Evolutionary conservation across 2,113 vertebrate genomes (phyloP).

Genomic region (Nematolebias whitei): DNA sequence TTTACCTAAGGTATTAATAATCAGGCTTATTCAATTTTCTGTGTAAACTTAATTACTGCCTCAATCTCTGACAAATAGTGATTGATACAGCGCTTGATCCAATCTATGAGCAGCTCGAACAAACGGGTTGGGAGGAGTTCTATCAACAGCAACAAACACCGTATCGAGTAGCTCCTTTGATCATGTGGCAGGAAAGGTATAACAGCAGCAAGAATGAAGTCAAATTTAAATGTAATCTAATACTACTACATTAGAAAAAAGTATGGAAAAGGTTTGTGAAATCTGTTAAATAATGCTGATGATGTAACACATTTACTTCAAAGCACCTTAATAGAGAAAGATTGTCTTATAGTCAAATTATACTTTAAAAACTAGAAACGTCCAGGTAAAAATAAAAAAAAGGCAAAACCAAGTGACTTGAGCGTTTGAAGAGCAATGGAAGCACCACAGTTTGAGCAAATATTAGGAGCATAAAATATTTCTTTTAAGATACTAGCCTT

Average conservation of each 20-base stretch:
- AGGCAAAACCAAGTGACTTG: neutral
- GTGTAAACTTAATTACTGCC: conserved; percentile 2
- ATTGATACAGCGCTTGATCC: neutral
- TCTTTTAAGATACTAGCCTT: conserved; percentile 19
- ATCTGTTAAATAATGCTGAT: neutral
- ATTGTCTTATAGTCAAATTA: neutral
- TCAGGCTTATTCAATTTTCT: neutral
- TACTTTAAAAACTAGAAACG: neutral
- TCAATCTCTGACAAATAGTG: neutral
- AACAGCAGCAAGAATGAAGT: neutral
- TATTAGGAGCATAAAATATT: conserved; percentile 14
- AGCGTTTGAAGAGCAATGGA: neutral
- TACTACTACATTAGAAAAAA: too few relatives aligned
- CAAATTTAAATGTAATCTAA: neutral
- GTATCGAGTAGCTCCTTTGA: too few relatives aligned
- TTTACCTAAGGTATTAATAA: neutral
- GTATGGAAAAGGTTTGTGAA: neutral
- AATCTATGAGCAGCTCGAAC: neutral
- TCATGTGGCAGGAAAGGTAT: neutral
- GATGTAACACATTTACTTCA: conserved; percentile 4
- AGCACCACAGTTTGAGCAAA: conserved; percentile 18
- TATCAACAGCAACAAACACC: too few relatives aligned
- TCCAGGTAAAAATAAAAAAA: neutral
- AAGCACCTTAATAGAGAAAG: neutral
- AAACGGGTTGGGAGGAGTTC: too few relatives aligned